phyloP scores from a whole-genome alignment of 2,113 vertebrate genomes.

The Promerops cafer region DNA sequence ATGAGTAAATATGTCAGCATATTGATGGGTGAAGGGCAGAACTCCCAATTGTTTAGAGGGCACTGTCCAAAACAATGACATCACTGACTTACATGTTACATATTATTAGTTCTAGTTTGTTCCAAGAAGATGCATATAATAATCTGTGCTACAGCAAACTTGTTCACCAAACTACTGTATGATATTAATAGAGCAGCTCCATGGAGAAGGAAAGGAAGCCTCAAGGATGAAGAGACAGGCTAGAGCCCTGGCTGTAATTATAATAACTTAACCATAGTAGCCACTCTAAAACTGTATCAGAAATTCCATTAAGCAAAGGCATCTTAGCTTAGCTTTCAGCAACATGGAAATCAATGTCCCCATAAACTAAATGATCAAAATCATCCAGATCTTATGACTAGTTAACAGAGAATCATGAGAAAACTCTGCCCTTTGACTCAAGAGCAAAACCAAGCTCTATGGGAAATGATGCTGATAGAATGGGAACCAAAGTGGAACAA shows the following conservation, averaged over 20 bases:
- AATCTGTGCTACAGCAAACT: not conserved
- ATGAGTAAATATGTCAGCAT: not conserved
- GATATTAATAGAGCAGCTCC: not conserved
- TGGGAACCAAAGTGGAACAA: not conserved
- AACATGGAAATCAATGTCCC: not conserved
- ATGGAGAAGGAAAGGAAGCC: not conserved
- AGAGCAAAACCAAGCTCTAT: not conserved
- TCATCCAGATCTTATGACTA: not conserved
- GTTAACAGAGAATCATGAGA: not conserved
- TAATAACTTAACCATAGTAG: not conserved
- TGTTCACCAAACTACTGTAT: not conserved
- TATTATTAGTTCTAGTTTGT: not conserved
- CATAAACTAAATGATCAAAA: not conserved
- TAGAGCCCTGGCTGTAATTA: not conserved
- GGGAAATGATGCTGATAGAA: not conserved
- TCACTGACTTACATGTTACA: not conserved
- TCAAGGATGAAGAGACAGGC: not conserved
- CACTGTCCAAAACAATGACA: not conserved
- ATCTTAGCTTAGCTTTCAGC: not conserved
- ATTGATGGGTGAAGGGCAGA: not conserved
- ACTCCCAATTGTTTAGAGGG: not conserved
- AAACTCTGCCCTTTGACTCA: not conserved
- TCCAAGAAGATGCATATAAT: not conserved
- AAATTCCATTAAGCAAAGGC: not conserved
- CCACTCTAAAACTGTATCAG: not conserved